These are phyloP conservation scores for Avahi laniger DNA, from an alignment of 2,797 vertebrate genomes.

Conservation along the genomic window DNA sequence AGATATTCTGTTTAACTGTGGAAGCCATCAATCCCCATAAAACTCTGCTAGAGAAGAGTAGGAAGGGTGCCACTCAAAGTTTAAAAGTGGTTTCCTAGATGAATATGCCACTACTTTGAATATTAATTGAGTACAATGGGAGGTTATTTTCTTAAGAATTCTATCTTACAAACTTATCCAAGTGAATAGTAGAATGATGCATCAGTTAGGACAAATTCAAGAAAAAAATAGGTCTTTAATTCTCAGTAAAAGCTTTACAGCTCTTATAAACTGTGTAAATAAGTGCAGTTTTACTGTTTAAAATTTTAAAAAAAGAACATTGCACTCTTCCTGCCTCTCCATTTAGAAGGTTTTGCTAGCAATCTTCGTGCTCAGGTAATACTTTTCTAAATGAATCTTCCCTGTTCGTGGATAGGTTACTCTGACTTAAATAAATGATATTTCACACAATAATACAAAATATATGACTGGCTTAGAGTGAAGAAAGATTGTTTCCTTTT, in stretches of 20 bases:
- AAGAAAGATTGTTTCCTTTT: neutral
- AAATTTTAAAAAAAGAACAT: constrained; percentile 25
- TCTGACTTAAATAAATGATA: constrained; percentile 57
- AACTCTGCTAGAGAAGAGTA: neutral
- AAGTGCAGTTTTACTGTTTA: constrained; percentile 7
- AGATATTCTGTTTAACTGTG: constrained; percentile 83
- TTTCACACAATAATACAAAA: neutral
- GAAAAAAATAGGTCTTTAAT: constrained; percentile 53
- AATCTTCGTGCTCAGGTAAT: constrained; percentile 33
- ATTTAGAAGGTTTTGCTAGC: constrained; percentile 50
- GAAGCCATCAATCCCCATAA: constrained; percentile 72
- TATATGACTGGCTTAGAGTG: neutral
- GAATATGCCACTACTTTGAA: constrained; percentile 81
- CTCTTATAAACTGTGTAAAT: neutral
- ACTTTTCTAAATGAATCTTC: constrained; percentile 62
- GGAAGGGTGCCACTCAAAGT: constrained; percentile 80
- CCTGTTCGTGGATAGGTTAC: constrained; percentile 59
- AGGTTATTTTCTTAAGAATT: constrained; percentile 53
- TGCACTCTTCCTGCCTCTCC: neutral
- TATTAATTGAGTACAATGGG: constrained; percentile 70
- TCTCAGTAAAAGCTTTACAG: neutral
- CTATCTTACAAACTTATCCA: constrained; percentile 45
- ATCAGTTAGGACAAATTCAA: constrained; percentile 64
- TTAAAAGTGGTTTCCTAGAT: constrained; percentile 84
- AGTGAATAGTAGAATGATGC: constrained; percentile 68